Conservation (phyloP, 2,797 vertebrate genomes). For the Jordanella pulchra region DNA sequence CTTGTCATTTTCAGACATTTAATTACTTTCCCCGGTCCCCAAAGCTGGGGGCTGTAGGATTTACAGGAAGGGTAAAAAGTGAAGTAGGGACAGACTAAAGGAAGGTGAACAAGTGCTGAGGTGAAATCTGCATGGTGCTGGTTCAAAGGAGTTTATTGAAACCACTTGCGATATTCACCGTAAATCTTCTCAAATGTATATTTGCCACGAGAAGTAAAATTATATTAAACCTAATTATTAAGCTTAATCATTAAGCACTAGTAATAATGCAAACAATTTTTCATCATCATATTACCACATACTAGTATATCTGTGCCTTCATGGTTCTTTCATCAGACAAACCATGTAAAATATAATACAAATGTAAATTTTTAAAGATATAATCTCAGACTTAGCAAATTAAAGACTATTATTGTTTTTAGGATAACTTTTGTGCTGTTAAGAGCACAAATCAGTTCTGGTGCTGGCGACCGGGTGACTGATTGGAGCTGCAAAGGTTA, state of each 20-base stretch:
- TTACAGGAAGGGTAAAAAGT: slow-evolving; percentile 21
- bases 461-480: slow-evolving; percentile 21
- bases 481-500: slow-evolving; percentile 27
- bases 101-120: slow-evolving; percentile 22
- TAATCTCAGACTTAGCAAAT: background rate
- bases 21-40: slow-evolving; percentile 62
- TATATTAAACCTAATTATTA: too few species aligned
- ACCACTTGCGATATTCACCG: background rate
- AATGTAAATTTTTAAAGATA: too few species aligned
- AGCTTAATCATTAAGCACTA: too few species aligned
- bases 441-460: slow-evolving; percentile 2
- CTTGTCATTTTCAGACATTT: slow-evolving; percentile 66
- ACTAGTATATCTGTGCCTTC: background rate
- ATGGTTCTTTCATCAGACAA: background rate
- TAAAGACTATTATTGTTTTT: slow-evolving; percentile 12
- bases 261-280: too few species aligned
- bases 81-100: slow-evolving; percentile 3
- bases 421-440: slow-evolving; percentile 2
- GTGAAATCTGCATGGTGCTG: slow-evolving; percentile 17
- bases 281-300: background rate
- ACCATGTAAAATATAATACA: too few species aligned
- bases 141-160: background rate
- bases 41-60: slow-evolving; percentile 26
- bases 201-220: too few species aligned
- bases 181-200: background rate